These are phyloP conservation scores for Lordiphosa stackelbergi DNA, from an alignment of 1,140 invertebrate genomes.

Conservation along the genomic window DNA sequence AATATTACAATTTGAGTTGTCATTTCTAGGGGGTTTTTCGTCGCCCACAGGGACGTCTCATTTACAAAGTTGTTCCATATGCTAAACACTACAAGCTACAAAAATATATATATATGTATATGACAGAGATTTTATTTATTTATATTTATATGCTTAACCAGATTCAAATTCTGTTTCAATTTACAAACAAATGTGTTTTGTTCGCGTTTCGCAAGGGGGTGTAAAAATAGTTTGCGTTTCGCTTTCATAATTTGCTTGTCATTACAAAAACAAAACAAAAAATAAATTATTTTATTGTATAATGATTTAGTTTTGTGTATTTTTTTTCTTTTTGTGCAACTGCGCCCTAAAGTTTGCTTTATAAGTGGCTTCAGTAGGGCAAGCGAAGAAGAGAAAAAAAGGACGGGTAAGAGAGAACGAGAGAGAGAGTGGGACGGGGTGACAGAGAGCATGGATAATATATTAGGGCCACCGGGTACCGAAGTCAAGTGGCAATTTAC, in stretches of 20 bases:
- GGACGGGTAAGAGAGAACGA: no score
- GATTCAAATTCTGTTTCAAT: slow-evolving; percentile 35
- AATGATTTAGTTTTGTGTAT: slow-evolving; percentile 11
- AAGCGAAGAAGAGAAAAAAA: not conserved
- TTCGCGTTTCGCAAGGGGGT: slow-evolving; percentile 1
- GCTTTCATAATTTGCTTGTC: slow-evolving; percentile 8
- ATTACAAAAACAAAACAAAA: slow-evolving; percentile 13
- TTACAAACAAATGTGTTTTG: slow-evolving; percentile 25
- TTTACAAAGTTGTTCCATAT: slow-evolving; percentile 49
- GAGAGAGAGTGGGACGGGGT: no score
- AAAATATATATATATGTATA: slow-evolving; percentile 28
- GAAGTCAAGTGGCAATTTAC: no score
- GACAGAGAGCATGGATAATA: no score
- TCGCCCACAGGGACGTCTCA: slow-evolving; percentile 41
- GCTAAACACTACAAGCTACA: slow-evolving; percentile 34
- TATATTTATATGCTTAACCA: slow-evolving; percentile 25
- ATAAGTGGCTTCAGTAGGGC: not conserved
- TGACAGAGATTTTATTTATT: slow-evolving; percentile 41
- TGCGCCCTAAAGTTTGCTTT: slow-evolving; percentile 21
- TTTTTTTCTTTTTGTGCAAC: slow-evolving; percentile 31
- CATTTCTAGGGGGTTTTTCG: slow-evolving; percentile 59
- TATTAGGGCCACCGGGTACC: no score
- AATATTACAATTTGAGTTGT: slow-evolving; percentile 74
- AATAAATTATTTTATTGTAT: slow-evolving; percentile 14
- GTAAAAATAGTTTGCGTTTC: slow-evolving; percentile 14